phyloP scores from a whole-genome alignment of 1,140 invertebrate genomes.

The Neoseiulus cucumeris region DNA sequence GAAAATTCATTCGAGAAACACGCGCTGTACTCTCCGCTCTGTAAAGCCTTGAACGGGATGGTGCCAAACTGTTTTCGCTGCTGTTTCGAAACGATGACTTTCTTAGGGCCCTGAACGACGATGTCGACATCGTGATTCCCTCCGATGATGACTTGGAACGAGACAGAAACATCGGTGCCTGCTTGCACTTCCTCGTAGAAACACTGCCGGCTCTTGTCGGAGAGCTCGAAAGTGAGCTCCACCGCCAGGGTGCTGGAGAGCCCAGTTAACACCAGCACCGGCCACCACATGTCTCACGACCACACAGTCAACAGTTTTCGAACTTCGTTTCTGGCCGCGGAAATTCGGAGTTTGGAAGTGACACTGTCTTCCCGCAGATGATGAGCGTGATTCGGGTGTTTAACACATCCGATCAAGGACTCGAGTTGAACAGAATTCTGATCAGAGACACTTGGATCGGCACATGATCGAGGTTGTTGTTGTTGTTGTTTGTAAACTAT shows the following conservation, averaged over 20 bases:
- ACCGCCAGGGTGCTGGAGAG: constrained; percentile 26
- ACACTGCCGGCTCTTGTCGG: constrained; percentile 93
- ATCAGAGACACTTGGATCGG: too few relatives aligned
- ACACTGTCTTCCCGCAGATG: too few relatives aligned
- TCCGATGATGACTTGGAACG: constrained; percentile 97
- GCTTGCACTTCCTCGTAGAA: constrained; percentile 77
- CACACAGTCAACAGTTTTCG: too few relatives aligned
- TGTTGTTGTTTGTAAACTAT: too few relatives aligned
- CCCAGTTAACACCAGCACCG: not conserved
- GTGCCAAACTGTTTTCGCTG: constrained; percentile 84
- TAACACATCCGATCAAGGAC: too few relatives aligned
- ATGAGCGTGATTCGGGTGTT: too few relatives aligned
- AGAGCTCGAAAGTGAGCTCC: constrained; percentile 93
- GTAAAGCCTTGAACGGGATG: constrained; percentile 55
- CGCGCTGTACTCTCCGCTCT: constrained; percentile 52
- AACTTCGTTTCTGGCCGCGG: too few relatives aligned
- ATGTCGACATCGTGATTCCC: constrained; percentile 98
- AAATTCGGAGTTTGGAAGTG: too few relatives aligned
- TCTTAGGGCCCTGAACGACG: constrained; percentile 62
- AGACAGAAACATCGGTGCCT: constrained; percentile 66
- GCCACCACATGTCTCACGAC: not conserved
- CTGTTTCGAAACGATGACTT: constrained; percentile 73
- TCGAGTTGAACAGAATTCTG: too few relatives aligned
- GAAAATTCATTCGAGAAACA: constrained; percentile 99
- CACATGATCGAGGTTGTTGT: too few relatives aligned